A percentile compares a stretch with the other conserved stretches of the same genome.
These are phyloP conservation scores for Chloromyia formosa DNA, from an alignment of 2,888 invertebrate genomes.

Conservation along the genomic window DNA sequence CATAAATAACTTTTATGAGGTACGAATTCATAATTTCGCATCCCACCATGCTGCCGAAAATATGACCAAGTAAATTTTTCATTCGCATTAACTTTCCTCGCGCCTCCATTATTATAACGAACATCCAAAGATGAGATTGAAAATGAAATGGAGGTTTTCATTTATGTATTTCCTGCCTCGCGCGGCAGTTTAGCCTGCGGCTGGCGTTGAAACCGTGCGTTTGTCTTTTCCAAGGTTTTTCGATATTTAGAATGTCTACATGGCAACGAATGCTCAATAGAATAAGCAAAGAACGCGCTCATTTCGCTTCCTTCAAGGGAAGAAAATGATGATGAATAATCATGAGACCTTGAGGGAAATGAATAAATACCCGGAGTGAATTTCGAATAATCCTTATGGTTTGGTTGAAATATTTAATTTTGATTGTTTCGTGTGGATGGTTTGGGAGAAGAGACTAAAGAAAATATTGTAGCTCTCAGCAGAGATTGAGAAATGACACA, in stretches of 20 bases:
- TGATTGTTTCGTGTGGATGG: too few relatives aligned
- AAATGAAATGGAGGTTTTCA: conserved; percentile 23
- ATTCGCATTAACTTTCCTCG: neutral
- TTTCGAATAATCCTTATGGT: neutral
- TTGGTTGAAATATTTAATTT: neutral
- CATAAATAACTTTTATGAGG: conserved; percentile 49
- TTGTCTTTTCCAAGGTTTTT: conserved; percentile 20
- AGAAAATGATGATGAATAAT: conserved; percentile 21
- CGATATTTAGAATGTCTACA: neutral
- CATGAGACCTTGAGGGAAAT: conserved; percentile 10
- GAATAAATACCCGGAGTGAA: neutral
- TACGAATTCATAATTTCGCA: conserved; percentile 42
- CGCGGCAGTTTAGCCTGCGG: too few relatives aligned
- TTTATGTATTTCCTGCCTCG: neutral
- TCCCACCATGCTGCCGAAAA: neutral
- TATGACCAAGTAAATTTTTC: conserved; percentile 13
- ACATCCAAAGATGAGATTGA: neutral
- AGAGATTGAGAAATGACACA: too few relatives aligned
- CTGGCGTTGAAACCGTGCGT: conserved; percentile 1
- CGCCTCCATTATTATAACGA: neutral
- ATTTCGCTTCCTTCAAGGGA: neutral
- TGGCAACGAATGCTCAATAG: too few relatives aligned
- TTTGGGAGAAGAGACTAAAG: too few relatives aligned
- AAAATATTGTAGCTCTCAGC: too few relatives aligned
- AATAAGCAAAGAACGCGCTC: too few relatives aligned